Conservation (phyloP, 2,888 invertebrate species). For the Caenorhabditis virilis region DNA sequence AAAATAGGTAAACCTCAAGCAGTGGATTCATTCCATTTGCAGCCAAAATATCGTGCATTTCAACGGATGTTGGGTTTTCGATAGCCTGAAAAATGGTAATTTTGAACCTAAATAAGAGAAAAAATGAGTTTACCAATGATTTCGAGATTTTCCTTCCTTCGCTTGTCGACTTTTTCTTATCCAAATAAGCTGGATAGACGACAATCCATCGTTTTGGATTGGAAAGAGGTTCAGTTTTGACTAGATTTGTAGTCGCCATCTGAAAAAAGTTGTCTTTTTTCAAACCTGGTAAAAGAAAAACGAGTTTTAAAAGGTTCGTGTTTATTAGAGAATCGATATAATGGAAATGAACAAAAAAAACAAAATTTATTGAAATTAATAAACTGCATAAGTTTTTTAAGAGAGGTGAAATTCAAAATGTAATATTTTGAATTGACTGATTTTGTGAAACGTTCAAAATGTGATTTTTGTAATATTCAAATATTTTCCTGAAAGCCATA, state of each 20-base stretch:
- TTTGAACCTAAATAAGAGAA: constrained; percentile 2
- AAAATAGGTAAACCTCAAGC: constrained; percentile 76
- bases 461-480: too few species aligned
- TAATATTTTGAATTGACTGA: too few species aligned
- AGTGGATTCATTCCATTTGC: constrained; percentile 81
- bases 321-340: too few species aligned
- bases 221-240: constrained; percentile 31
- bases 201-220: constrained; percentile 79
- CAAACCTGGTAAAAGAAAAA: background rate
- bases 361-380: too few species aligned
- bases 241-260: constrained; percentile 15
- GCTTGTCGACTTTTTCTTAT: constrained; percentile 86
- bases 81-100: constrained; percentile 75
- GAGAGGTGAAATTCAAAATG: too few species aligned
- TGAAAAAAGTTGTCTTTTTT: too few species aligned
- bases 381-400: too few species aligned
- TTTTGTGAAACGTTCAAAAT: too few species aligned
- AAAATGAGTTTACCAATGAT: constrained; percentile 72
- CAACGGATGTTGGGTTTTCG: constrained; percentile 91
- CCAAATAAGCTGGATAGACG: constrained; percentile 93
- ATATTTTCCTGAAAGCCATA: too few species aligned
- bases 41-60: constrained; percentile 89
- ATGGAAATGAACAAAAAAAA: too few species aligned
- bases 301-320: too few species aligned
- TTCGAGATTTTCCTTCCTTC: constrained; percentile 86